Conservation (phyloP, 2,113 vertebrate species). For the Propithecus coquereli region DNA sequence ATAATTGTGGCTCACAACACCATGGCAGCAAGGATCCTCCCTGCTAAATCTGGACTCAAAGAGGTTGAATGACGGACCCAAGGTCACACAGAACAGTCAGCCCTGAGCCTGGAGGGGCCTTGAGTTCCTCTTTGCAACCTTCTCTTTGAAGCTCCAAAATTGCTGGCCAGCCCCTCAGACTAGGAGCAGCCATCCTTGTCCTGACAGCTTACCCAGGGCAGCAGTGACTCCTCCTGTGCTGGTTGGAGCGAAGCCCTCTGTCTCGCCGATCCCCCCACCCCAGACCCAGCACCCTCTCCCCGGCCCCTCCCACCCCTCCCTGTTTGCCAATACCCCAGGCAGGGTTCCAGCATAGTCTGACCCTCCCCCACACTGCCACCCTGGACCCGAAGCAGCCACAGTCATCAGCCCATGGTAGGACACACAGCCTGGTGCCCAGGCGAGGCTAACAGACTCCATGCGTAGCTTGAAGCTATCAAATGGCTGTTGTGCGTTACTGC, state of each 20-base stretch:
- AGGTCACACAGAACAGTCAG: background rate
- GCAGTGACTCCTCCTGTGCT: background rate
- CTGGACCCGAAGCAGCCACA: background rate
- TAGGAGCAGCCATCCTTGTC: background rate
- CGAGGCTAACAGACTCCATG: background rate
- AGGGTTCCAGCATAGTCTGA: background rate
- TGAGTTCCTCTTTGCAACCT: background rate
- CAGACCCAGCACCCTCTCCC: background rate
- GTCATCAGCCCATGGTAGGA: background rate
- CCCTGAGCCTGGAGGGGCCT: background rate
- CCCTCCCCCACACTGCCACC: background rate
- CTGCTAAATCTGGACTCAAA: background rate
- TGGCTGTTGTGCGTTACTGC: rapidly evolving
- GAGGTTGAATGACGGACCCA: background rate
- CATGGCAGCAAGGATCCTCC: background rate
- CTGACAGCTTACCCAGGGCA: background rate
- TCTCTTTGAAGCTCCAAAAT: background rate
- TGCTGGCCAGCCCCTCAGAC: background rate
- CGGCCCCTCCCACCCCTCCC: background rate
- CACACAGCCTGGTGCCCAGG: background rate
- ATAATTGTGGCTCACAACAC: background rate
- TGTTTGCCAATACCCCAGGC: background rate
- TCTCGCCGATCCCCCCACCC: background rate
- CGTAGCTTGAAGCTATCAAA: background rate
- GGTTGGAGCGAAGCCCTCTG: background rate